A percentile compares a stretch with the other conserved stretches of the same genome.
Evolutionary conservation across 2,797 vertebrate species (phyloP).

Genomic region (Emys orbicularis): DNA sequence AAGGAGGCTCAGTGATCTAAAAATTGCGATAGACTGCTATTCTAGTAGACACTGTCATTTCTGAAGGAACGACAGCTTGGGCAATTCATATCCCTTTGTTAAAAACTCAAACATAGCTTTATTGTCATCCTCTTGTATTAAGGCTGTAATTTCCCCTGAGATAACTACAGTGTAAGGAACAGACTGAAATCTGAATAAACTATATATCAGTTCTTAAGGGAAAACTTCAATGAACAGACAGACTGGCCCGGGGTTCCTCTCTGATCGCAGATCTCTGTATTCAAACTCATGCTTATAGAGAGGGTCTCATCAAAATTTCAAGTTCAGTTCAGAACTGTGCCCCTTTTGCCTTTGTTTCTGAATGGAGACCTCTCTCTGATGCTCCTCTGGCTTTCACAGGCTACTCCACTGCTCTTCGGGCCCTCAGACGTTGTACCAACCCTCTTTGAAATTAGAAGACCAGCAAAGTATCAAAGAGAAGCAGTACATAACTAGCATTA

Average conservation of each 20-base stretch:
- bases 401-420: background rate
- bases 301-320: background rate
- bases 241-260: background rate
- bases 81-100: conserved; percentile 7
- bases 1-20: background rate
- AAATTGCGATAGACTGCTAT: background rate
- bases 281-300: background rate
- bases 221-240: background rate
- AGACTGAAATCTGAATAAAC: background rate
- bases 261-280: background rate
- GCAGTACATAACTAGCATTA: background rate
- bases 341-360: background rate
- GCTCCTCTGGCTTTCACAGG: background rate
- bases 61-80: background rate
- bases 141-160: conserved; percentile 19
- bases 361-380: background rate
- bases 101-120: background rate
- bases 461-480: background rate
- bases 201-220: background rate
- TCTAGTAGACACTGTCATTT: background rate
- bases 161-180: background rate
- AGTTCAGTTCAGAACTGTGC: background rate
- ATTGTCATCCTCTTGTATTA: background rate
- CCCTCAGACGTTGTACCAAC: background rate
- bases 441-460: background rate